Base-by-base conservation (phyloP, 2,113 vertebrate genomes). In the Candoia aspera region DNA sequence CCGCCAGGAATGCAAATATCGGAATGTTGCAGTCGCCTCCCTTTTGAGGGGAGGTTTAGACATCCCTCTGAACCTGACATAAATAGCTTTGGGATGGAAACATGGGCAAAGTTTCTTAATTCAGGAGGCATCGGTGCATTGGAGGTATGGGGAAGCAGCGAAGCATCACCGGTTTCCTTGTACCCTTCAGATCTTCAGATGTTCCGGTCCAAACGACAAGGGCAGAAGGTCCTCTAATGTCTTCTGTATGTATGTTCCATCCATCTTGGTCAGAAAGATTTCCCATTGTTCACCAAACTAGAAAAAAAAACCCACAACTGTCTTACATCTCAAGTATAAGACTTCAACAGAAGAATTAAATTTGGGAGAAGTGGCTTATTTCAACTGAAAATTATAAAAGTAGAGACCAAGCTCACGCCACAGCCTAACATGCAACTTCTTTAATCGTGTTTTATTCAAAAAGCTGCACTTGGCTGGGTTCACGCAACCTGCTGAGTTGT, bases 251-350 rank as follows among this genome's bases (percentile, higher is more conserved):
- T 97, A 98, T 0, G 98, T 96, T 2, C 98, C 98, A 0, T 99
- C 98, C 0, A 97, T 90, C 93, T 98, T 99, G 68, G 98, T 97
- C 96, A 99, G 94, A 94, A 98, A 98, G 90, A 99, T 94, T 0
- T 97, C 97, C 98, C 98, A 99, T 33, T 97, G 94, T 0, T 91
- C 94, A 6, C 99, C 99, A 12, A 99, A 99, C 99, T 99, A 95
- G 10, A 95, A 96, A 84, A 96, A 57, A 90, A 37, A 1, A 93
- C 73, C 55, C 59, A 60, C 10, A 24, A 5, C 0, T 1, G 2
- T 4, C 84, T 62, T 33, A 29, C 17, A 90, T 23, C 17, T 10
- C 1, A 33, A 23, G 23, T 17, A 42, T 29, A 79, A 9, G 55
- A 79, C 4, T 53, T 21, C 6, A 55, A 11, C 0, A 49, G 13